Evolutionary conservation across 2,113 vertebrate species (phyloP).

Genomic region (Ibidorhyncha struthersii): DNA sequence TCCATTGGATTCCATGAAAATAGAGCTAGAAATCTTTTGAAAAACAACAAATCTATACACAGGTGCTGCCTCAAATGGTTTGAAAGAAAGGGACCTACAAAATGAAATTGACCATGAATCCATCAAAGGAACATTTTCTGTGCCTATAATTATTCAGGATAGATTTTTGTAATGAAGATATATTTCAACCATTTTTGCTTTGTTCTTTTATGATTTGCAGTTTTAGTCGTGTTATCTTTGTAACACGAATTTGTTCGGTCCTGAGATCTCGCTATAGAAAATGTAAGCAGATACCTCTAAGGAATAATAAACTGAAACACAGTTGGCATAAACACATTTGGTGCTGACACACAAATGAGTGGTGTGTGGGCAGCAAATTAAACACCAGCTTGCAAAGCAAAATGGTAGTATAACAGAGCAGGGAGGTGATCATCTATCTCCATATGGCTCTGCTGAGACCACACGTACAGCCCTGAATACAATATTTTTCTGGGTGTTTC

Average conservation of each 20-base stretch:
- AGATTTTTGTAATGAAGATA: neutral
- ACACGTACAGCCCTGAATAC: neutral
- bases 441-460: constrained; percentile 50
- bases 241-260: neutral
- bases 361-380: constrained; percentile 55
- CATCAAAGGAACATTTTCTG: neutral
- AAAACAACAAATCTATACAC: neutral
- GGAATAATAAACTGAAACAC: constrained; percentile 47
- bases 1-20: neutral
- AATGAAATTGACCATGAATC: neutral
- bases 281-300: constrained; percentile 1
- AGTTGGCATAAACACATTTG: constrained; percentile 48
- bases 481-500: neutral
- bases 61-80: neutral
- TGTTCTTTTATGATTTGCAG: neutral
- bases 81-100: neutral
- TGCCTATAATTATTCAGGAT: neutral
- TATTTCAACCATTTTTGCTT: neutral
- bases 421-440: constrained; percentile 53
- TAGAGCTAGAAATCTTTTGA: neutral
- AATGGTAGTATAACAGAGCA: constrained; percentile 49
- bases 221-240: neutral
- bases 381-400: constrained; percentile 63
- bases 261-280: neutral
- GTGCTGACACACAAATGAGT: constrained; percentile 43